phyloP scores from a whole-genome alignment of 2,888 invertebrate species.

The Nysson spinosus region DNA sequence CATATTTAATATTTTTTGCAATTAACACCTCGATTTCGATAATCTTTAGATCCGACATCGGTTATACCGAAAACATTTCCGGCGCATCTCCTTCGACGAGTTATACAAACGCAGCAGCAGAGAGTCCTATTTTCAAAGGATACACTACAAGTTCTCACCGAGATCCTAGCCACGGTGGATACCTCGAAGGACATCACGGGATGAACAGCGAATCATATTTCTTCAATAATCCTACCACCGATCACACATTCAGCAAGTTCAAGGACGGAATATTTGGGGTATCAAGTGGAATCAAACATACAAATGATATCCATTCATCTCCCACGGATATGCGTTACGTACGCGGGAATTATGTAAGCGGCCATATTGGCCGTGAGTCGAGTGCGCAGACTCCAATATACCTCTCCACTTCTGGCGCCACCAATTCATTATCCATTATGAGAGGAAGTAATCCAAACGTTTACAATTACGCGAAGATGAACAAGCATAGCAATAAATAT shows the following conservation, averaged over 20 bases:
- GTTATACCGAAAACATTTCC: constrained; percentile 23
- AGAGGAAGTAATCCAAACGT: constrained; percentile 30
- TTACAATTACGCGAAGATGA: constrained; percentile 41
- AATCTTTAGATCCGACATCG: constrained; percentile 16
- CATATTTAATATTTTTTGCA: too few relatives aligned
- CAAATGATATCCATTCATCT: constrained; percentile 24
- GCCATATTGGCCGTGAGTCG: constrained; percentile 21
- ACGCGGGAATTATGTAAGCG: constrained; percentile 36
- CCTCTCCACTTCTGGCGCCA: constrained; percentile 25
- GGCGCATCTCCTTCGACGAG: constrained; percentile 21
- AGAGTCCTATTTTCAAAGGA: constrained; percentile 22
- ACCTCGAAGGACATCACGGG: constrained; percentile 31
- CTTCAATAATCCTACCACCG: constrained; percentile 31
- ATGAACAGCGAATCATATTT: constrained; percentile 35
- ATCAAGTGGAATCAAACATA: constrained; percentile 25
- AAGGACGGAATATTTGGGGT: constrained; percentile 36
- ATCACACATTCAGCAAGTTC: constrained; percentile 49
- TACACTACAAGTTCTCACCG: constrained; percentile 23
- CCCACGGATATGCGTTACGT: constrained; percentile 41
- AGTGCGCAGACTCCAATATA: constrained; percentile 22
- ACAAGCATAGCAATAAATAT: constrained; percentile 47
- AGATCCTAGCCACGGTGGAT: constrained; percentile 8
- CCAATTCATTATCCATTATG: constrained; percentile 26
- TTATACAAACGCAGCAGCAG: constrained; percentile 25
- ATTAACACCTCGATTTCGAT: too few relatives aligned